A percentile compares a stretch with the other conserved stretches of the same genome.
These are phyloP conservation scores for Pelodiscus sinensis DNA, from an alignment of 2,113 vertebrate genomes.

Conservation along the genomic window DNA sequence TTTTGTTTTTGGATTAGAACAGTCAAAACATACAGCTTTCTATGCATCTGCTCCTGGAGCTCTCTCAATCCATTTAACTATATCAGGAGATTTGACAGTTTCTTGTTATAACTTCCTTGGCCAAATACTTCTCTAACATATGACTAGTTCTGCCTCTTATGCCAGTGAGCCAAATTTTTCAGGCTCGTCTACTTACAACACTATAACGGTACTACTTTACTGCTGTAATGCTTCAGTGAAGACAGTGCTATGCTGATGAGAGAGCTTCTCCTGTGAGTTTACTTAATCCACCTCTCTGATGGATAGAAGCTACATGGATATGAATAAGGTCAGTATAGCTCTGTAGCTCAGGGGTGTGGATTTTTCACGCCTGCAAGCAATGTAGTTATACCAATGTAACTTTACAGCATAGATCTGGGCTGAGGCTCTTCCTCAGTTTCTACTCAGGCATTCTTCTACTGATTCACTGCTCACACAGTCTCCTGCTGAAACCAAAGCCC, in stretches of 20 bases:
- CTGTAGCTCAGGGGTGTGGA: not conserved
- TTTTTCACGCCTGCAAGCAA: not conserved
- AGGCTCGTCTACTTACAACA: too few relatives aligned
- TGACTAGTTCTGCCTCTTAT: not conserved
- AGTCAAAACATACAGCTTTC: not conserved
- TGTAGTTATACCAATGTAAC: not conserved
- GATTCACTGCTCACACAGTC: not conserved
- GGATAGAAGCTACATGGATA: too few relatives aligned
- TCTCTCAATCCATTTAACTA: not conserved
- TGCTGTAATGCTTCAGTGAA: too few relatives aligned
- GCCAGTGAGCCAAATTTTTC: too few relatives aligned
- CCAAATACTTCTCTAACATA: not conserved
- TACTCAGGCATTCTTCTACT: not conserved
- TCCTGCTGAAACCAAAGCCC: constrained; percentile 29
- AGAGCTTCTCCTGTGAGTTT: too few relatives aligned
- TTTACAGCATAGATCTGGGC: not conserved
- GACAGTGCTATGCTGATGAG: too few relatives aligned
- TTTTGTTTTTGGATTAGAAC: not conserved
- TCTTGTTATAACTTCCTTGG: not conserved
- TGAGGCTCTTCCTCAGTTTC: not conserved
- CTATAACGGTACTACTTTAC: too few relatives aligned
- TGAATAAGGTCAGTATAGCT: too few relatives aligned
- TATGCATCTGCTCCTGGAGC: not conserved
- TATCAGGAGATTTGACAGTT: not conserved
- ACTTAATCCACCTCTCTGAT: too few relatives aligned